Conservation (phyloP, 2,888 invertebrate genomes). For the Lasioglossum villosulum region DNA sequence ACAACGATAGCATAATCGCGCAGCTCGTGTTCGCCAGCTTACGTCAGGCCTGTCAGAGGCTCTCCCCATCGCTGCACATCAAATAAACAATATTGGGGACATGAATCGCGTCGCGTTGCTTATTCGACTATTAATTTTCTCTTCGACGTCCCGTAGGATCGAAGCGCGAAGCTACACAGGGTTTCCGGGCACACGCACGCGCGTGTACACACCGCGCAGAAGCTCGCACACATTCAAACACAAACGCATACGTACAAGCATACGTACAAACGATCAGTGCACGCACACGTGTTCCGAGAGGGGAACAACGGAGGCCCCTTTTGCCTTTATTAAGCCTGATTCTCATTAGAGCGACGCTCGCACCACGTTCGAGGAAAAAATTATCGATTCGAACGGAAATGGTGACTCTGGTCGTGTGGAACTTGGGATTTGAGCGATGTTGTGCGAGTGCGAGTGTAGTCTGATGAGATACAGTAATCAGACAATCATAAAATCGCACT, state of each 20-base stretch:
- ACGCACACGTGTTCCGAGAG: neutral
- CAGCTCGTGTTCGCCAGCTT: neutral
- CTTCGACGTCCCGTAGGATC: conserved; percentile 34
- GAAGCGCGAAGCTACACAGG: conserved; percentile 50
- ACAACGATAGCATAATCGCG: neutral
- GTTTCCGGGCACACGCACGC: conserved; percentile 17
- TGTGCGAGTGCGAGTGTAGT: neutral
- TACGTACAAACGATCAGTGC: neutral
- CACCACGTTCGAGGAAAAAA: conserved; percentile 5
- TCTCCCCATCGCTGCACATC: neutral
- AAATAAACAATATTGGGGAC: conserved; percentile 12
- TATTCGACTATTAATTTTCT: conserved; percentile 32
- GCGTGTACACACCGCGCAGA: conserved; percentile 5
- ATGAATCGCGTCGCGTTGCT: conserved; percentile 44
- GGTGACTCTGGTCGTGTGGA: neutral
- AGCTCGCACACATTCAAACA: neutral
- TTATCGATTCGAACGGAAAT: conserved; percentile 1
- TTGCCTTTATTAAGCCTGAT: conserved; percentile 8
- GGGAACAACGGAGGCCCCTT: conserved; percentile 1
- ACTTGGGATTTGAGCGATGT: neutral
- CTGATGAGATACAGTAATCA: neutral
- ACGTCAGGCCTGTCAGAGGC: neutral
- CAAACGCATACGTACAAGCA: neutral
- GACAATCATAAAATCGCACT: neutral
- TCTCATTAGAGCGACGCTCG: conserved; percentile 9